Base-by-base conservation (phyloP, 2,888 invertebrate genomes). In the Caenorhabditis macrosperma region DNA sequence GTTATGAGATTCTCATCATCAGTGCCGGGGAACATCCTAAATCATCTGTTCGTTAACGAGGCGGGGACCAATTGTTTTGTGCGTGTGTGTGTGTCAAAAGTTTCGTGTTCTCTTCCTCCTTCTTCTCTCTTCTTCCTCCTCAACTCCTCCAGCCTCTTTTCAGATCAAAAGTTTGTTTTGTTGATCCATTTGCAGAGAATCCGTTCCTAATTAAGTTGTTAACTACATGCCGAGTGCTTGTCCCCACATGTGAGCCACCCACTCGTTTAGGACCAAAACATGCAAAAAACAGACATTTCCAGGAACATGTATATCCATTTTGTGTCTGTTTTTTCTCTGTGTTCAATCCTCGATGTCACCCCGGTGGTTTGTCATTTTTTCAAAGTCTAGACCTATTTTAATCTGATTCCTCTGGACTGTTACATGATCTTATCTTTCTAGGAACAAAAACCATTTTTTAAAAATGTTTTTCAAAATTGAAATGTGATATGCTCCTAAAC, bases 41-140 rank as follows among this genome's bases (percentile, higher is more conserved):
- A 71, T 71, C 71, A 71, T 71, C 52, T 20, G 54, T 55, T 71
- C 35, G 44, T 38, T 71, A 61, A 71, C 71, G 71, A 71, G 68
- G 26, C 50, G 33, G 33, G 26, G 33, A 35, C 61, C 71, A 61
- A 61, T 71, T 71, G 71, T 46, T n/a, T 22, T n/a, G 10, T 44
- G 44, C 20, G 20, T 44, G 44, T 17, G 44, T 44, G 44, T 44
- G 44, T 71, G 71, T 61, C 59, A 60, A 60, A 69, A 48, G 24
- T 54, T 67, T 64, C 28, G 26, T 17, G 10, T 30, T 33, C 30
- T 30, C 33, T 20, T 35, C 52, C 4, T 52, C 41, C 24, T 33
- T 57, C 33, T 9, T 50, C 9, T 50, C 46, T 26, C 9, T 15
- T 30, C 41, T 28, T 44, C n/a, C 17, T 59, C 15, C 26, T 50